Conservation (phyloP, 2,113 vertebrate genomes). For the Cavia aperea region DNA sequence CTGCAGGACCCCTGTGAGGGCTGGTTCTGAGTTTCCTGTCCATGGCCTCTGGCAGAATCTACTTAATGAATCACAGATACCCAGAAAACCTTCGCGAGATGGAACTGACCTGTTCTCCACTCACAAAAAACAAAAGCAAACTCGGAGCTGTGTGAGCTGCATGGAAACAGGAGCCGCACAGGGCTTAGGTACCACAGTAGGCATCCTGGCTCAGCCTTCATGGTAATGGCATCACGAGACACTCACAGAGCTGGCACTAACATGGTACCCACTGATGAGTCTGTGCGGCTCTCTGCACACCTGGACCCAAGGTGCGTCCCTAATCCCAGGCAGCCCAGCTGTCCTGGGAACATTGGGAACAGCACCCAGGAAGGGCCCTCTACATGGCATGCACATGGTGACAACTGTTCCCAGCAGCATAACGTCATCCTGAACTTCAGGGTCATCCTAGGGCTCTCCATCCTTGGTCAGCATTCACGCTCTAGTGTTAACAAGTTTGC, state of each 20-base stretch:
- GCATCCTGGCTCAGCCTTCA: neutral
- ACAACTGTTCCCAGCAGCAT: neutral
- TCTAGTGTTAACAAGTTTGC: neutral
- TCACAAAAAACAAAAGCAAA: neutral
- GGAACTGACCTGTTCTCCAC: neutral
- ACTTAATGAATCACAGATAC: neutral
- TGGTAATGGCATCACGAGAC: neutral
- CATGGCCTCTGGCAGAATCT: neutral
- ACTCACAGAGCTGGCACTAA: neutral
- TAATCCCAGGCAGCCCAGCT: neutral
- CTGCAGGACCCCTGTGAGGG: neutral
- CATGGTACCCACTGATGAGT: neutral
- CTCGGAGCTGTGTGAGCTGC: neutral
- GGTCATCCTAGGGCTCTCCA: neutral
- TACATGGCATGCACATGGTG: neutral
- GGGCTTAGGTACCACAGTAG: neutral
- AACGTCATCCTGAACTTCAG: neutral
- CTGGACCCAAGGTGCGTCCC: neutral
- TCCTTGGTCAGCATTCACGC: neutral
- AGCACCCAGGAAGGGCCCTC: neutral
- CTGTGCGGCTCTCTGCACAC: neutral
- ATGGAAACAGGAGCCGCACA: neutral
- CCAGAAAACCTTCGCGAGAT: constrained; percentile 4
- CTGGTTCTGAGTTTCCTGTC: neutral
- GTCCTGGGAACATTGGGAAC: neutral